A percentile compares a stretch with the other conserved stretches of the same genome.
Evolutionary conservation across 2,113 vertebrate genomes (phyloP).

Genomic region (Lagenorhynchus albirostris): DNA sequence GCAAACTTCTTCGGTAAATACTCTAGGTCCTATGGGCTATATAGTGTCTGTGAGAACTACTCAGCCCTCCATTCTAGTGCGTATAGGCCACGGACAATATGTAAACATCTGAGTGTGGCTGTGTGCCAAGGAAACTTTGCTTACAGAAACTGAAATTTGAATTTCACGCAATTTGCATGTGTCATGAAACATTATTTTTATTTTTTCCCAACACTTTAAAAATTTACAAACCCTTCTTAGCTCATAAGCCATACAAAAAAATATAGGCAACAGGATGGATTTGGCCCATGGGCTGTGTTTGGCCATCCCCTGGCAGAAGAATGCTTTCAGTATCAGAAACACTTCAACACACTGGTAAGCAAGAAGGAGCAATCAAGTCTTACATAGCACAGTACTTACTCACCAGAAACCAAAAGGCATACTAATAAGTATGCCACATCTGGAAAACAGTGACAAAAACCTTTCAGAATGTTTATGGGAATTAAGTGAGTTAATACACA

Average conservation of each 20-base stretch:
- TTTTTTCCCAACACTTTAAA: constrained; percentile 2
- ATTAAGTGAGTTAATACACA: neutral
- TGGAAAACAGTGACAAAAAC: constrained; percentile 25
- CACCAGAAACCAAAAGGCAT: constrained; percentile 14
- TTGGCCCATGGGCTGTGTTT: neutral
- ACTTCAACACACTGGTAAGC: neutral
- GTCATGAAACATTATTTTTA: constrained; percentile 29
- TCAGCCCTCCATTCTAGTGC: neutral
- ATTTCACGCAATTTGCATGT: neutral
- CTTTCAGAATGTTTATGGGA: neutral
- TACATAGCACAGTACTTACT: neutral
- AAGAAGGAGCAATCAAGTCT: neutral
- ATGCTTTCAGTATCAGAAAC: constrained; percentile 27
- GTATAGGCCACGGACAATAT: neutral
- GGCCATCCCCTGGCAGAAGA: neutral
- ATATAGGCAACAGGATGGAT: neutral
- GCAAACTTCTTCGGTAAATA: constrained; percentile 1
- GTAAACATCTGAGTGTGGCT: neutral
- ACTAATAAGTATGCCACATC: neutral
- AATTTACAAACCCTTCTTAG: constrained; percentile 18
- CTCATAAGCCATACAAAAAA: neutral
- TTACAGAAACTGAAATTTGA: constrained; percentile 21
- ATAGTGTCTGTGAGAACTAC: neutral
- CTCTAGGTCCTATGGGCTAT: neutral
- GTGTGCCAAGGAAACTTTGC: neutral